phyloP scores from a whole-genome alignment of 2,888 invertebrate genomes.

The Camponotus fellah region DNA sequence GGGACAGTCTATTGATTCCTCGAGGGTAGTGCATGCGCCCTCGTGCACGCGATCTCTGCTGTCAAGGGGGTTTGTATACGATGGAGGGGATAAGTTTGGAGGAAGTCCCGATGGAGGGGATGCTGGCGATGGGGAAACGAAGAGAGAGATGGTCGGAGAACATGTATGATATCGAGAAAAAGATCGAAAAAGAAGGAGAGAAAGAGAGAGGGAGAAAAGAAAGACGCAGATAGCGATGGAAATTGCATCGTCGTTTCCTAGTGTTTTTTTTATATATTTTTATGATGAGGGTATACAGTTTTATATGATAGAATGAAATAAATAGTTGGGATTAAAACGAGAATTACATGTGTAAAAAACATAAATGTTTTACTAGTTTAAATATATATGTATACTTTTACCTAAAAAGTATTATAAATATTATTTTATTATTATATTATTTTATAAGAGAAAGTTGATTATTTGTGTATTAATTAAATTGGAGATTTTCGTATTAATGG shows the following conservation, averaged over 20 bases:
- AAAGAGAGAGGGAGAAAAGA: slow-evolving; percentile 31
- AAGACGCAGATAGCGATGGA: slow-evolving; percentile 8
- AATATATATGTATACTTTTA: not conserved
- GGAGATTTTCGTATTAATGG: not conserved
- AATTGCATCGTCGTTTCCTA: slow-evolving; percentile 2
- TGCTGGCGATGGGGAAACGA: slow-evolving; percentile 22
- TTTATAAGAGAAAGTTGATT: slow-evolving; percentile 2
- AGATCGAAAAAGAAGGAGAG: slow-evolving; percentile 37
- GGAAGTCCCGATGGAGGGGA: slow-evolving; percentile 55
- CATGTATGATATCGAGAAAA: not conserved
- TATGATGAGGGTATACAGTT: slow-evolving; percentile 16
- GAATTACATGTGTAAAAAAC: not conserved
- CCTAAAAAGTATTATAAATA: not conserved
- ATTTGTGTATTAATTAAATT: not conserved
- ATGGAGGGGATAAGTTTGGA: slow-evolving; percentile 62
- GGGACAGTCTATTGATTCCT: slow-evolving; percentile 82
- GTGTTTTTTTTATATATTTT: slow-evolving; percentile 7
- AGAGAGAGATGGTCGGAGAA: slow-evolving; percentile 8
- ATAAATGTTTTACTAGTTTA: not conserved
- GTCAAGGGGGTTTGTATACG: slow-evolving; percentile 70
- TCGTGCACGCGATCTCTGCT: slow-evolving; percentile 77
- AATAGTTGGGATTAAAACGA: not conserved
- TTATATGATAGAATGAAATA: slow-evolving; percentile 6
- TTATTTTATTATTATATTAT: not conserved
- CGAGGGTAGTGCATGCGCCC: slow-evolving; percentile 83